Conservation (phyloP, 2,797 vertebrate genomes). For the Nannoperca australis region DNA sequence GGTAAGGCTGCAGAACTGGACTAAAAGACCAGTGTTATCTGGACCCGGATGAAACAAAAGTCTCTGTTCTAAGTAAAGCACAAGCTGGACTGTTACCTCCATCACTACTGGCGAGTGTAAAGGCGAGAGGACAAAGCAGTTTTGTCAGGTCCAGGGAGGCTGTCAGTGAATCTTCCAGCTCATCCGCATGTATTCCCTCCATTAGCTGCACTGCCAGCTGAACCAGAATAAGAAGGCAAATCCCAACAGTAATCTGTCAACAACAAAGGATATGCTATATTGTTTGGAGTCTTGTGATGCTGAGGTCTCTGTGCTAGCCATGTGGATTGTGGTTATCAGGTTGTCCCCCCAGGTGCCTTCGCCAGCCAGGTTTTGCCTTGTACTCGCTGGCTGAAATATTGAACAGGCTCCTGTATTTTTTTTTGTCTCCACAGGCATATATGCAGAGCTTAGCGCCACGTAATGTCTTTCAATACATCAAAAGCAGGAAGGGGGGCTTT, state of each 20-base stretch:
- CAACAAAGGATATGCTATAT: constrained; percentile 58
- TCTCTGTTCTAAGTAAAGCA: constrained; percentile 38
- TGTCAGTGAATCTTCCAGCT: constrained; percentile 57
- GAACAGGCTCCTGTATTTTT: constrained; percentile 55
- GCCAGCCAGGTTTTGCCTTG: constrained; percentile 60
- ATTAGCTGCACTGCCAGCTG: constrained; percentile 64
- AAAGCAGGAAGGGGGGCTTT: constrained; percentile 47
- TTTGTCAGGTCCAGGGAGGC: constrained; percentile 47
- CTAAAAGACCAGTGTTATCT: constrained; percentile 42
- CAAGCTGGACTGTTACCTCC: constrained; percentile 45
- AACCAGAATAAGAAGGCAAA: constrained; percentile 67
- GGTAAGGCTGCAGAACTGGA: constrained; percentile 42
- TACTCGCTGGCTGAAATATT: constrained; percentile 65
- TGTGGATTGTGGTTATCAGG: constrained; percentile 57
- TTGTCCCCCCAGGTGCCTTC: constrained; percentile 48
- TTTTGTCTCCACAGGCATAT: constrained; percentile 66
- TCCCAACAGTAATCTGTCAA: constrained; percentile 64
- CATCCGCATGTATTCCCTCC: constrained; percentile 54
- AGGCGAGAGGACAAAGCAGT: constrained; percentile 42
- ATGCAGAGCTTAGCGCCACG: constrained; percentile 66
- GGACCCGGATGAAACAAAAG: constrained; percentile 46
- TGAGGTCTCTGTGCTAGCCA: constrained; percentile 38
- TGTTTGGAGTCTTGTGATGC: constrained; percentile 61
- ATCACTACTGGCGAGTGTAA: constrained; percentile 35
- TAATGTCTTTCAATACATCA: constrained; percentile 76